Evolutionary conservation across 2,113 vertebrate genomes (phyloP), one percentile per base, ranked within the genome.

Genomic region (Megaceryle torquata): DNA sequence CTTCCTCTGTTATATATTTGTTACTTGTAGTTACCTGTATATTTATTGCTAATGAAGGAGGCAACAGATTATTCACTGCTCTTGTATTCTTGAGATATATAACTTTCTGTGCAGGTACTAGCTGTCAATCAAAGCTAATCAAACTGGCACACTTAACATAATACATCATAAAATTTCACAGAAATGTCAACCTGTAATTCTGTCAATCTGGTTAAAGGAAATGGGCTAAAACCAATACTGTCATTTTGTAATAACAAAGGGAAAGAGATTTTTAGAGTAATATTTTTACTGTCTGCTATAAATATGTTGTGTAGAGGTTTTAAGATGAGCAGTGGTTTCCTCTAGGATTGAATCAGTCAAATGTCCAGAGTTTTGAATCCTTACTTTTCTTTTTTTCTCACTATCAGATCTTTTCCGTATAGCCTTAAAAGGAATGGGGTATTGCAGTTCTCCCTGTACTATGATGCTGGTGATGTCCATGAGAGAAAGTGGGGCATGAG

Each of bases 151-250:
- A 88, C 95, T 98, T 98, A 98, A 98, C 97, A 97, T 97, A 97
- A 98, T 98, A 97, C 95, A 97, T 98, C 97, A 97, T 97, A 97
- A 98, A 98, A 98, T 98, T 98, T 98, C 98, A 98, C 97, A 98
- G 97, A 97, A 97, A 97, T 98, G 98, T 98, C 98, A 98, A 97
- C 97, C 97, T 98, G 96, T 98, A 98, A 98, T 98, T 98, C 98
- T 97, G 97, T 98, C 98, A 98, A 74, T 98, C 97, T 98, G 97
- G 96, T 97, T 97, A 97, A 97, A 96, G 93, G 93, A 98, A 98
- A 93, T 82, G 89, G 96, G 96, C 96, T 97, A 96, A 97, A 97
- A 97, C 95, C 97, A 98, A 95, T 98, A 97, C 95, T 98, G 97
- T 97, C 95, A 95, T 97, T 98, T 97, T 97, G 94, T 97, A 97